Conservation (phyloP, 2,888 invertebrate species). For the Agonopterix subpropinquella region DNA sequence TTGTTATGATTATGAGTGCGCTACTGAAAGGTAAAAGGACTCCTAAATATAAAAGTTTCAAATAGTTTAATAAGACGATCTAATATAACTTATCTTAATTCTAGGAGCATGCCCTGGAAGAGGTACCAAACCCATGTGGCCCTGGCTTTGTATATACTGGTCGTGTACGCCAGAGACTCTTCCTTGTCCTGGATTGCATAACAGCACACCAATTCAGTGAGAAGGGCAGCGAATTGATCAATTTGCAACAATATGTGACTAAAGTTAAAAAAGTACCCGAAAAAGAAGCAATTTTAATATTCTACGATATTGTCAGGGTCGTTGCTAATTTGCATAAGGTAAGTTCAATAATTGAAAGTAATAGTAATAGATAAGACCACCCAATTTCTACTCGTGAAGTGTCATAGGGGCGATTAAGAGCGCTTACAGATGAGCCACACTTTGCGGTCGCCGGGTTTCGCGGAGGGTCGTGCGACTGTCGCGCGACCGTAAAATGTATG, state of each 20-base stretch:
- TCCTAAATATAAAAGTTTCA: too few relatives aligned
- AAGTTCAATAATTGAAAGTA: constrained; percentile 13
- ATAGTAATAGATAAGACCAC: background rate
- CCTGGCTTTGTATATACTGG: constrained; percentile 75
- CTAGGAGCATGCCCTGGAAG: constrained; percentile 82
- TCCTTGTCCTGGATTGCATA: constrained; percentile 84
- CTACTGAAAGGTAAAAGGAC: too few relatives aligned
- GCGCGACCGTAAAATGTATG: too few relatives aligned
- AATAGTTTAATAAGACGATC: background rate
- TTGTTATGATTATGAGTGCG: too few relatives aligned
- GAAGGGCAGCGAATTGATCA: constrained; percentile 75
- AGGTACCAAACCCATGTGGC: constrained; percentile 65
- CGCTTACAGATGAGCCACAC: too few relatives aligned
- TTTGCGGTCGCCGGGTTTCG: too few relatives aligned
- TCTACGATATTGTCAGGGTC: constrained; percentile 83
- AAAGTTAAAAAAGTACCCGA: constrained; percentile 84
- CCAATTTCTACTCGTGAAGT: background rate
- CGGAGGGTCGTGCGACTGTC: too few relatives aligned
- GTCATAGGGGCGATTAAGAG: too few relatives aligned
- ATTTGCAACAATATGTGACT: constrained; percentile 85
- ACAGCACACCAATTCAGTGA: constrained; percentile 79
- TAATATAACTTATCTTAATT: constrained; percentile 17
- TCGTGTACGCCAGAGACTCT: constrained; percentile 75
- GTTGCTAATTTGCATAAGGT: constrained; percentile 85
- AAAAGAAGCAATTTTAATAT: constrained; percentile 82